Evolutionary conservation across 2,113 vertebrate species (phyloP), one percentile per base, ranked within the genome.

Genomic region (Bubo scandiacus): DNA sequence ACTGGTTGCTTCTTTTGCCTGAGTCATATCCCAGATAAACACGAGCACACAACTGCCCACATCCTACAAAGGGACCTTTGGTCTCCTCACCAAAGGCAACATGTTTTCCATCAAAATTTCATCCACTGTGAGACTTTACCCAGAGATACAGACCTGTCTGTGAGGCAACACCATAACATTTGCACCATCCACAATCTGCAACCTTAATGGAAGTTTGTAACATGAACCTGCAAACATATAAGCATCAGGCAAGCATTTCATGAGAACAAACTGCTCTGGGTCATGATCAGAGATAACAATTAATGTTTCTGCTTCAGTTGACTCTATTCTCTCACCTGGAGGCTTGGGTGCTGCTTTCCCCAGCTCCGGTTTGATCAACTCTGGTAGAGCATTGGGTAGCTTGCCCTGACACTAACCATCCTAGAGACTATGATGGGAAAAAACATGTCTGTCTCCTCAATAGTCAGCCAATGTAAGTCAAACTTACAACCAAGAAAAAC

Each of bases 111-210:
- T 30, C 6, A 78, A 71, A 66, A 78, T 61, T 83, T 65, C 34
- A 65, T 51, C 22, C 36, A 47, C 20, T 72, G 15, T 66, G 49
- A 67, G 74, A 70, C 36, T 38, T 25, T 26, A 45, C 5, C 11
- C 0, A 0, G 10, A 54, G 4, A 61, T 15, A 62, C 0, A 0
- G 15, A 51, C 15, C 55, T 65, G 62, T 74, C 17, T 58, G 10
- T 30, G 27, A 81, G 34, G 51, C 2, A 16, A 47, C 4, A 67
- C 9, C 2, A 0, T 47, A 86, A 72, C 12, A 51, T 42, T 77
- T 70, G 25, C 38, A 86, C 11, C 9, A 80, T 14, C 22, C 29
- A 72, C 29, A 68, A 54, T 16, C 32, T 32, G n/a, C 25, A 85
- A 4, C 13, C 23, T 73, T 22, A 67, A 38, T 8, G 6, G 45